Evolutionary conservation across 1,140 invertebrate species (phyloP), one percentile per base, ranked within the genome.

Genomic region (Drosophila guanche): DNA sequence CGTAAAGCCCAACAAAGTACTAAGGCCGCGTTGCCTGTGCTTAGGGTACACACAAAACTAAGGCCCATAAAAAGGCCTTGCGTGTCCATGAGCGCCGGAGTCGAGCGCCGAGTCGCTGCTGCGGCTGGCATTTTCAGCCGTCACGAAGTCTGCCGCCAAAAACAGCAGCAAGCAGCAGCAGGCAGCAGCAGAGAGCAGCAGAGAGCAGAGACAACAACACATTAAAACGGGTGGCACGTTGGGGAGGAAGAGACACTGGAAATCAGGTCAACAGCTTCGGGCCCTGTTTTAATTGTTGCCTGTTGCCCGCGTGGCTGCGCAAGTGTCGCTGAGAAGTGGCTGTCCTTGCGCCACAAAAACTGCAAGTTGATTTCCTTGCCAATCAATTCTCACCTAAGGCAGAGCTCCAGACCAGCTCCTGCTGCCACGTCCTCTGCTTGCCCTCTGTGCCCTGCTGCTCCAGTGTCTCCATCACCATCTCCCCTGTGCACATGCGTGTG

Each of bases 361-460:
- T 76, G 73, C 76, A 85, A 86, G 81, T 80, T 84, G 80, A 86
- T 84, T 84, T 84, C 80, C 80, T 84, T 86, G 80, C 81, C 62
- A 71, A 75, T 55, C 40, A 48, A 29, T 73, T 71, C 54, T 45
- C 56, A 45, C 42, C 61, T 45, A 33, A 58, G 48, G 52, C 14
- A 20, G 25, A 4, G 7, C n/a, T 40, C 56, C 27, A 20, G 1
- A 53, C 33, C 41, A 20, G 48, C 33, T 37, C 29, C 29, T 8
- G 6, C 7, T 40, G 47, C 51, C 43, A 40, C 76, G 80, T 72
- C 80, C 80, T 86, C 60, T 86, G 80, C 59, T 69, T 80, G 77
- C 62, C 78, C 78, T 83, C 57, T 72, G 73, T 37, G 33, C 25
- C 25, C 25, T 5, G 25, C 25, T 27, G 25, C 25, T 27, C 2